Evolutionary conservation across 1,140 invertebrate species (phyloP), one percentile per base, ranked within the genome.

Genomic region (Whitmania pigra): DNA sequence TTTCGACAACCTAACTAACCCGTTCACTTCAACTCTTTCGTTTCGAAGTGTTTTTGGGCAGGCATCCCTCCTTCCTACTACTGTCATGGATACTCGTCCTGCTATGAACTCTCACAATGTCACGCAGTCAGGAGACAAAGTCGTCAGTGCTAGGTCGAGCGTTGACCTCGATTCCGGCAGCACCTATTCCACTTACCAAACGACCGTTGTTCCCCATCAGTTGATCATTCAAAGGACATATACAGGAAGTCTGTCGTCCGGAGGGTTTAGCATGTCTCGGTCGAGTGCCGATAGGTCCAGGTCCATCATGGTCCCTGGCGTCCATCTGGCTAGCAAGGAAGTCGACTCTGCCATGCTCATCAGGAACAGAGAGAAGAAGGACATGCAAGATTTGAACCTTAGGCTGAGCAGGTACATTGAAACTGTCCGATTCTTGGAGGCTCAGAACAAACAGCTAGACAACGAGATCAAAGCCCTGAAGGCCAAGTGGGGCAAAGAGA

Each of bases 391-490:
- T 20, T 43, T 74, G 36, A 74, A 74, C 60, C 54, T 60, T 15
- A 60, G 73, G 49, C 67, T 74, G 15, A 55, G 31, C 7, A 72
- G 69, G 36, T 74, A 74, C 55, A 74, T 74, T 43, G 73, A 74
- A 36, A 63, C 25, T n/a, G 71, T 73, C 29, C 72, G 72, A 1
- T 72, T 63, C 36, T 25, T 63, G 27, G 55, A 72, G 15, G 71
- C 71, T 29, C 71, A 63, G 55, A 72, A 72, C 55, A 54, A 54
- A 40, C 22, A 54, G 54, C 36, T 63, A 36, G 31, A 31, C 27
- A 57, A 67, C 7, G 53, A 63, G 36, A 25, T 72, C n/a, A 57
- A 60, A 25, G 22, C 63, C 15, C 55, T 72, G 6, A 60, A 72
- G 71, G 17, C 53, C 22, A 72, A 67, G 11, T 36, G 31, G 54